Evolutionary conservation across 2,888 invertebrate species (phyloP), one percentile per base, ranked within the genome.

Genomic region (Aromia moschata): DNA sequence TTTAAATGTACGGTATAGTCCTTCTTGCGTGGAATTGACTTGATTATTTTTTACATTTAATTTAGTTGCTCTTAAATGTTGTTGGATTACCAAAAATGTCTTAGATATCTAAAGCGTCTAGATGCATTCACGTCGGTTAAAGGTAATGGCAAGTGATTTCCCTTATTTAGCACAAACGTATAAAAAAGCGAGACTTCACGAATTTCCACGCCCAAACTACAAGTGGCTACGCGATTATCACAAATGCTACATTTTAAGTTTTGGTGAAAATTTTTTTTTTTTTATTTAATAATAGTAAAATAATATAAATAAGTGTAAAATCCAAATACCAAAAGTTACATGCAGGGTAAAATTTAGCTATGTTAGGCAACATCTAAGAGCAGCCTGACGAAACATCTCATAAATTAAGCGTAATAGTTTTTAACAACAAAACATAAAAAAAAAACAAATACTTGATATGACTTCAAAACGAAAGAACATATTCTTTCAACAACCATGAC

Each of bases 11-110:
- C 33, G 12, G 15, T 46, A 51, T 43, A 52, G 11, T 37, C 37
- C 37, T 54, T 43, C 15, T 44, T 55, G 25, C 47, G 36, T 49
- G 41, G 53, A 62, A 62, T 65, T 65, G 65, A 65, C 65, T 62
- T 56, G 47, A 41, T 49, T 56, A 16, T 58, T 41, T 15, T 46
- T 43, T 52, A 61, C 11, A 45, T 12, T 45, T 37, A 18, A 53
- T 45, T 10, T 10, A 43, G 37, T 37, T 15, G 43, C 53, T 49
- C 20, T 7, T 2, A 51, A 56, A 37, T 15, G 30, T 58, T 38
- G 18, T 12, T 53, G 15, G 49, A 46, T 38, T 25, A 46, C 5
- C 33, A 33, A 33, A 33, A 33, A 5, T 2, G 7, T 25, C 25
- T 7, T 25, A 25, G 7, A 25, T 25, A 25, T 7, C 7, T 25